phyloP scores from a whole-genome alignment of 2,888 invertebrate species.

The Parelbella ahira region DNA sequence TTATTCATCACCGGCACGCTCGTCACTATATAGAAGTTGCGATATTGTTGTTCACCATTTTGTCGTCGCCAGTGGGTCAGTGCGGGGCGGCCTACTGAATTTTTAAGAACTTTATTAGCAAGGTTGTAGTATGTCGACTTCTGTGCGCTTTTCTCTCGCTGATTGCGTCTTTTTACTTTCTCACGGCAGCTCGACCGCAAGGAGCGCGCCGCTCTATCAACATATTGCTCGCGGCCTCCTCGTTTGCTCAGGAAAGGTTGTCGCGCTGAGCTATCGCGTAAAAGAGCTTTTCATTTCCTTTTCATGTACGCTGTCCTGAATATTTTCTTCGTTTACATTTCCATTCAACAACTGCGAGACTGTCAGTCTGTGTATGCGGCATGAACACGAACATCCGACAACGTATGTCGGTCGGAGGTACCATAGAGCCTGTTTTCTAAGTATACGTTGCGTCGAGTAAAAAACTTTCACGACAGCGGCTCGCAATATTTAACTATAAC shows the following conservation, averaged over 20 bases:
- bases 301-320: slow-evolving; percentile 4
- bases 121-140: slow-evolving; percentile 40
- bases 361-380: too few species aligned
- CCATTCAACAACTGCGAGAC: too few species aligned
- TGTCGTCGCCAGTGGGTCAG: slow-evolving; percentile 55
- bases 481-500: slow-evolving; percentile 52
- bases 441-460: slow-evolving; percentile 21
- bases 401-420: slow-evolving; percentile 25
- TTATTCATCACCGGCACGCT: too few species aligned
- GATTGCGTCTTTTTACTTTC: slow-evolving; percentile 76
- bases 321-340: slow-evolving; percentile 8
- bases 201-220: slow-evolving; percentile 50
- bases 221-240: slow-evolving; percentile 42
- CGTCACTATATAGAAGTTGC: too few species aligned
- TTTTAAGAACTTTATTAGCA: slow-evolving; percentile 73
- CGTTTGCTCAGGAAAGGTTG: slow-evolving; percentile 2
- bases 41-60: slow-evolving; percentile 33
- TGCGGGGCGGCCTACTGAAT: slow-evolving; percentile 61
- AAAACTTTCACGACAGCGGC: slow-evolving; percentile 55
- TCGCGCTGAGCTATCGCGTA: background rate
- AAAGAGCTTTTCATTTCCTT: slow-evolving; percentile 12
- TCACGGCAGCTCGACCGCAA: slow-evolving; percentile 53
- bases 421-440: slow-evolving; percentile 27
- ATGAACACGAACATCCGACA: slow-evolving; percentile 3
- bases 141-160: slow-evolving; percentile 65